Evolutionary conservation across 2,113 vertebrate genomes (phyloP).

Genomic region (Chloropsis cyanopogon): DNA sequence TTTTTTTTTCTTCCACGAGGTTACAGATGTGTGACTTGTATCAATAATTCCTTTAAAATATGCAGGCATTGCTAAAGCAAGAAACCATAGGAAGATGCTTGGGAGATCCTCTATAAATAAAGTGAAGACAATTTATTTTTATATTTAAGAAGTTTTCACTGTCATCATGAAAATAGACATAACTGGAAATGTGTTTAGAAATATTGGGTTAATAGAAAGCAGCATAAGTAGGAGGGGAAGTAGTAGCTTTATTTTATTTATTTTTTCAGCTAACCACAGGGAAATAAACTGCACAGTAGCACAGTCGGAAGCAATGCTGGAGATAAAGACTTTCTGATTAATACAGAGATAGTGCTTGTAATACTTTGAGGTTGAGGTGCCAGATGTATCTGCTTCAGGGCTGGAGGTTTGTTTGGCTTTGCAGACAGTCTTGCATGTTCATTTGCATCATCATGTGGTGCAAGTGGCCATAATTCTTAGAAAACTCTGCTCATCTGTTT

Average conservation of each 20-base stretch:
- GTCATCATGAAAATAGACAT: neutral
- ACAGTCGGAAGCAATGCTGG: neutral
- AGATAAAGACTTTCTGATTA: neutral
- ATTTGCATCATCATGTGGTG: neutral
- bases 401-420: neutral
- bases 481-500: neutral
- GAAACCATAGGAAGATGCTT: neutral
- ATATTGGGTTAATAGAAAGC: neutral
- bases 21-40: neutral
- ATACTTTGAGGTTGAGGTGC: neutral
- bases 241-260: neutral
- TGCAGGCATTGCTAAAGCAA: neutral
- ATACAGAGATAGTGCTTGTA: neutral
- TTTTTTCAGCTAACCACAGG: neutral
- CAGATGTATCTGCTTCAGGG: neutral
- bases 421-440: neutral
- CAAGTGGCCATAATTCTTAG: neutral
- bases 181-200: neutral
- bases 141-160: neutral
- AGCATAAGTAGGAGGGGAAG: neutral
- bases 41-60: neutral
- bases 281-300: neutral
- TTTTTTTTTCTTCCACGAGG: neutral
- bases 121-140: neutral
- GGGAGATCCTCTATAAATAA: neutral